A percentile compares a stretch with the other conserved stretches of the same genome.
Conservation (phyloP, 2,113 vertebrate genomes). For the Sylvilagus bachmani region DNA sequence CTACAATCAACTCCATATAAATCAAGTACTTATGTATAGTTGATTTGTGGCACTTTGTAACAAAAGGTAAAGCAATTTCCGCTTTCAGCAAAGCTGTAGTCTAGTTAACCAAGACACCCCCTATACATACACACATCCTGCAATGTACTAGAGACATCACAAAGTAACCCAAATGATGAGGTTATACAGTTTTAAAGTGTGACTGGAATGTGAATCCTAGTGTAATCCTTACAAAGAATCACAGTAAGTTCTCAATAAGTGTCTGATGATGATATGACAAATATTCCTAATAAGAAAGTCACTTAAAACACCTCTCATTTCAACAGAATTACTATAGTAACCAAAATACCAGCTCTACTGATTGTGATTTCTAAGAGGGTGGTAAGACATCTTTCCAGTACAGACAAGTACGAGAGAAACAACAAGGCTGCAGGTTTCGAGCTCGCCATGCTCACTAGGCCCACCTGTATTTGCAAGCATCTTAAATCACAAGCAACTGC, state of each 20-base stretch:
- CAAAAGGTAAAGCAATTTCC: background rate
- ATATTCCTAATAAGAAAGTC: background rate
- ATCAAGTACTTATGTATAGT: background rate
- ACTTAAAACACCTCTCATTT: background rate
- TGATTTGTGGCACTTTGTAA: background rate
- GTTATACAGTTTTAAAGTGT: background rate
- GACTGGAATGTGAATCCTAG: conserved; percentile 5
- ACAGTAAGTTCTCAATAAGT: background rate
- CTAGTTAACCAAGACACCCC: background rate
- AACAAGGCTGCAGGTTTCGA: conserved; percentile 15
- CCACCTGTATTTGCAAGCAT: background rate
- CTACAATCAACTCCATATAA: background rate
- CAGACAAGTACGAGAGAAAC: background rate
- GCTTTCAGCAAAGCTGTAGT: conserved; percentile 32
- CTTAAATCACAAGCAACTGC: background rate
- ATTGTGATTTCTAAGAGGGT: background rate
- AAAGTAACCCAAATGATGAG: background rate
- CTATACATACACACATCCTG: background rate
- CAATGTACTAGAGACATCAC: background rate
- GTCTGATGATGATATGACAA: background rate
- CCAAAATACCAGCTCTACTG: background rate
- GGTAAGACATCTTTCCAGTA: background rate
- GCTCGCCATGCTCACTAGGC: background rate
- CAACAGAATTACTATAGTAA: background rate
- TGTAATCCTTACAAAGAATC: conserved; percentile 25